These are phyloP conservation scores for Belgica antarctica DNA, from an alignment of 2,888 invertebrate species.

Conservation along the genomic window DNA sequence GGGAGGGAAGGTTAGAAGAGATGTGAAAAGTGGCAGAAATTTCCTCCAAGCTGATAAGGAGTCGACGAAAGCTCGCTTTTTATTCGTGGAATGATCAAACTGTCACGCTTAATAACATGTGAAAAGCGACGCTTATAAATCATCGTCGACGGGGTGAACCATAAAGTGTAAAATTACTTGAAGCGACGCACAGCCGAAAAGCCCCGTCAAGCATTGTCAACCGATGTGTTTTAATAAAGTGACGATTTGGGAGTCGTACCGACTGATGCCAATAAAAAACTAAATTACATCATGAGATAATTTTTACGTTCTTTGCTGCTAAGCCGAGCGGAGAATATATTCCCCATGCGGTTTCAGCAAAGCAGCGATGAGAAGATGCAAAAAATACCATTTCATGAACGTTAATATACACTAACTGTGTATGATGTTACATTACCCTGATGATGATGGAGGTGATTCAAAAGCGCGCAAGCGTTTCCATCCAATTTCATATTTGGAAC, in stretches of 20 bases:
- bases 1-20: not conserved
- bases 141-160: not conserved
- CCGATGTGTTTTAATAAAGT: slow-evolving; percentile 30
- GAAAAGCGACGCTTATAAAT: not conserved
- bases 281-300: slow-evolving; percentile 1
- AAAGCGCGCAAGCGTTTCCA: slow-evolving; percentile 22
- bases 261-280: not conserved
- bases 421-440: slow-evolving; percentile 29
- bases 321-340: slow-evolving; percentile 17
- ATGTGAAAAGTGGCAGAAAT: not conserved
- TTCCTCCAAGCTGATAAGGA: not conserved
- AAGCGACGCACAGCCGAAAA: not conserved
- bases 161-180: slow-evolving; percentile 38
- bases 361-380: slow-evolving; percentile 3
- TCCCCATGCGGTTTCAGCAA: not conserved
- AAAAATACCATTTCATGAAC: slow-evolving; percentile 17
- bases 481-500: slow-evolving; percentile 18
- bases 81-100: slow-evolving; percentile 1
- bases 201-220: too few relatives aligned
- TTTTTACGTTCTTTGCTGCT: slow-evolving; percentile 10
- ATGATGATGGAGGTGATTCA: slow-evolving; percentile 23
- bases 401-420: too few relatives aligned
- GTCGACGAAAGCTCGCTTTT: not conserved
- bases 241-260: slow-evolving; percentile 18
- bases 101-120: slow-evolving; percentile 8